These are phyloP conservation scores for Stenodema calcarata DNA, from an alignment of 2,888 invertebrate species.

Conservation along the genomic window DNA sequence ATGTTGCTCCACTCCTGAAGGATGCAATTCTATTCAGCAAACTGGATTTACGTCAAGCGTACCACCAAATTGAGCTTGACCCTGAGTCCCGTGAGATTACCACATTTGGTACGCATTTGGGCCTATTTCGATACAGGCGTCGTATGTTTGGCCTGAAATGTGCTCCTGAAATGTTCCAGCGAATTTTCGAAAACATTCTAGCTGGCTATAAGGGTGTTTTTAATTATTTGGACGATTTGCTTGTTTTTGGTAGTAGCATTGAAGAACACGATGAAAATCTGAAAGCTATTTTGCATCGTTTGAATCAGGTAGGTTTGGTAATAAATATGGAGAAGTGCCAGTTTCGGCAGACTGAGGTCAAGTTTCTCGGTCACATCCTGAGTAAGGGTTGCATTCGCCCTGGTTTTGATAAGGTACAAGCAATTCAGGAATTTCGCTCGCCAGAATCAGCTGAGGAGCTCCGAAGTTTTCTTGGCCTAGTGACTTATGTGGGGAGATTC, in stretches of 20 bases:
- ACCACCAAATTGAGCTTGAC: constrained; percentile 60
- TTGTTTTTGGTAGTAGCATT: not conserved
- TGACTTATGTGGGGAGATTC: not conserved
- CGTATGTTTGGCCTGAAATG: not conserved
- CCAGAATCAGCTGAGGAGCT: not conserved
- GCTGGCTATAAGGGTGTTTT: not conserved
- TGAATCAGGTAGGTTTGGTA: not conserved
- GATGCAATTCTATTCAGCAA: constrained; percentile 58
- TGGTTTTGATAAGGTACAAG: not conserved
- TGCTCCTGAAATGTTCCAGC: not conserved
- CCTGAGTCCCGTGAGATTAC: constrained; percentile 60
- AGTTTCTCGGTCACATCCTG: not conserved
- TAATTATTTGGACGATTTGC: not conserved
- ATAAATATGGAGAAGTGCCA: not conserved
- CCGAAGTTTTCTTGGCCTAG: constrained; percentile 1
- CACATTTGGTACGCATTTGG: constrained; percentile 60
- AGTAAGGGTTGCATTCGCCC: not conserved
- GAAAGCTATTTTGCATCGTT: not conserved
- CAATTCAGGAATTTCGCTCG: not conserved
- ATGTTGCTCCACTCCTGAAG: not conserved
- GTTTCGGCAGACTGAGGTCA: not conserved
- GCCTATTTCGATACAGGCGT: not conserved
- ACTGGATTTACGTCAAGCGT: constrained; percentile 60
- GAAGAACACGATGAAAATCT: not conserved
- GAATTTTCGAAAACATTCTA: not conserved